Percentiles rank a stretch among this genome's conserved stretches.
Evolutionary conservation across 2,797 vertebrate species (phyloP).

Genomic region (Oryzias dopingdopingensis): DNA sequence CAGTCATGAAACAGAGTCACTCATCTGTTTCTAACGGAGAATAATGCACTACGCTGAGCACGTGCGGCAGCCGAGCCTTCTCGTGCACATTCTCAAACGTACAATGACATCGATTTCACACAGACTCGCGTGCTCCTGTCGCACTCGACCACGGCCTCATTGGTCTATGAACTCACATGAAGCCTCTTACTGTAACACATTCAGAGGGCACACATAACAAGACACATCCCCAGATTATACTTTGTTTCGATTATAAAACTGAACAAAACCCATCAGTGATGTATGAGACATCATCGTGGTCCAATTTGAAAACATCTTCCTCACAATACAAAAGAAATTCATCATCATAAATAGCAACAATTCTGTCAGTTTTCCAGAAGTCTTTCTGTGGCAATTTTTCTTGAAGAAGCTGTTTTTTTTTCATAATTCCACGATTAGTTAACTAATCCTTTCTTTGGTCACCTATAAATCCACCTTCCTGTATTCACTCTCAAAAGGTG

Average conservation of each 20-base stretch:
- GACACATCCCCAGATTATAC: neutral
- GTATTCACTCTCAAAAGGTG: too few species aligned
- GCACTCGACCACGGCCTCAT: conserved; percentile 12
- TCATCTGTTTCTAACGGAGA: conserved; percentile 77
- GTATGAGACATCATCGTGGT: neutral
- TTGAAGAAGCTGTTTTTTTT: too few species aligned
- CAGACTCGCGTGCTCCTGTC: conserved; percentile 6
- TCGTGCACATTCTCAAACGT: conserved; percentile 9
- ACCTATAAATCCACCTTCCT: too few species aligned
- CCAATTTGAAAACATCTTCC: neutral
- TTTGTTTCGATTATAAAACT: neutral
- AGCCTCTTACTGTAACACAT: neutral
- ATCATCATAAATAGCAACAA: too few species aligned
- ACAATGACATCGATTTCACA: neutral
- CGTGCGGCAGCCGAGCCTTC: conserved; percentile 47
- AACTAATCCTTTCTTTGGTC: too few species aligned
- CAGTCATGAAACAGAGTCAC: conserved; percentile 66
- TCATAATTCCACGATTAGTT: too few species aligned
- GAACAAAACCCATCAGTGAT: neutral
- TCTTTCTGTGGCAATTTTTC: too few species aligned
- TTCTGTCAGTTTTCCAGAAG: too few species aligned
- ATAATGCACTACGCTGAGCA: conserved; percentile 64
- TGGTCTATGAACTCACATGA: conserved; percentile 20
- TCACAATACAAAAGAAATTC: neutral
- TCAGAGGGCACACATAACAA: neutral